Evolutionary conservation across 2,113 vertebrate species (phyloP), one percentile per base, ranked within the genome.

Genomic region (Seriola dumerili): DNA sequence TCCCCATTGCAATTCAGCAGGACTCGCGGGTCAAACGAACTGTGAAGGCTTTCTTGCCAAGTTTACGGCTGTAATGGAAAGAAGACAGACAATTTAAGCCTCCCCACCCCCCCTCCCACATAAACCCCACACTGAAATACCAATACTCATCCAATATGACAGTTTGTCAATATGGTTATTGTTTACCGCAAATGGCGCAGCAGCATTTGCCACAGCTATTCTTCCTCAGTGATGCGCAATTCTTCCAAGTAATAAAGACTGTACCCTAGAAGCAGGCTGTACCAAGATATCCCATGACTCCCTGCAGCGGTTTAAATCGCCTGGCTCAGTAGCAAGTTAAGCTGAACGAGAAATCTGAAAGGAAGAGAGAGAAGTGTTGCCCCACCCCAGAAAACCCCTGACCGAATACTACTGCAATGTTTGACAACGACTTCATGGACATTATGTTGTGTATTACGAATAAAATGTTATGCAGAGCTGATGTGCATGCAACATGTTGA

Each of bases 401-500:
- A 63, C 85, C 72, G 85, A 62, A 86, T 59, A 84, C 87, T 86
- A 88, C 79, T 85, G 81, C 80, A 90, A 82, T 82, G 77, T 85
- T 87, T 80, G 59, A 91, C 86, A 85, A 72, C 42, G 46, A 91
- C 85, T 87, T 82, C 42, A 90, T 86, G 89, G 88, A 85, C 77
- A 88, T 87, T 70, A 78, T 78, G 78, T 72, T 79, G 76, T 48
- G 69, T 55, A 71, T 81, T 83, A 82, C 65, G 54, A 84, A 84
- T 76, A 88, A 85, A 90, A 86, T 85, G 91, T 91, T 92, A 93
- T 91, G 93, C 88, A 94, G 91, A 91, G 91, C 91, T 86, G 80
- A 93, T 86, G 88, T 93, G 86, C 95, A 96, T 95, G 94, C 95
- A 94, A 87, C 80, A 85, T 78, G 85, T 92, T 48, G 88, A 83